A percentile compares a stretch with the other conserved stretches of the same genome.
These are phyloP conservation scores for Chesias legatella DNA, from an alignment of 2,888 invertebrate species.

Conservation along the genomic window DNA sequence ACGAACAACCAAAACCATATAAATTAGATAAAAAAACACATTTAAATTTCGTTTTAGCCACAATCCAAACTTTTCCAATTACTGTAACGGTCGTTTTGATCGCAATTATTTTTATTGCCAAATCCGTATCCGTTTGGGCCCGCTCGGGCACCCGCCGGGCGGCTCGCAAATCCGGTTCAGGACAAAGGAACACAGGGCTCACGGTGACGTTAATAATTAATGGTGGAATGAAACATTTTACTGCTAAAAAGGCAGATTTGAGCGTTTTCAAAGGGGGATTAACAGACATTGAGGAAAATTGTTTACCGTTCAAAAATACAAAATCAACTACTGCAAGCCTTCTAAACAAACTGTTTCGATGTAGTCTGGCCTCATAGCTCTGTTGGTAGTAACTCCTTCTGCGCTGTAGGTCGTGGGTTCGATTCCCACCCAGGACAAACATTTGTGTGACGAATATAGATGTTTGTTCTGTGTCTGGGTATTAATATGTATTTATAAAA, in stretches of 20 bases:
- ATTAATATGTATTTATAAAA: too few species aligned
- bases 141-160: neutral
- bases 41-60: neutral
- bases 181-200: conserved; percentile 17
- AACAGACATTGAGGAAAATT: neutral
- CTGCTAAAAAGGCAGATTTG: conserved; percentile 13
- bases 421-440: too few species aligned
- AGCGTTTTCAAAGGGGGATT: conserved; percentile 1
- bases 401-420: too few species aligned
- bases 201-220: conserved; percentile 24
- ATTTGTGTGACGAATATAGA: too few species aligned
- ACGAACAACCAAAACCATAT: too few species aligned
- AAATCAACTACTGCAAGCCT: too few species aligned
- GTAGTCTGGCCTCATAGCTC: too few species aligned
- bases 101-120: conserved; percentile 18
- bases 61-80: conserved; percentile 16
- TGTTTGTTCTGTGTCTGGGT: too few species aligned
- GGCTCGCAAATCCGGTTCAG: conserved; percentile 10
- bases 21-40: too few species aligned
- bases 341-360: too few species aligned
- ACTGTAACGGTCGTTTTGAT: conserved; percentile 12
- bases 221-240: conserved; percentile 16
- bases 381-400: too few species aligned
- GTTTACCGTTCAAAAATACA: too few species aligned
- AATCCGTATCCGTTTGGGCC: neutral